Conservation (phyloP, 64 coral and sea anemone genomes). For the Stichodactyla helianthus region DNA sequence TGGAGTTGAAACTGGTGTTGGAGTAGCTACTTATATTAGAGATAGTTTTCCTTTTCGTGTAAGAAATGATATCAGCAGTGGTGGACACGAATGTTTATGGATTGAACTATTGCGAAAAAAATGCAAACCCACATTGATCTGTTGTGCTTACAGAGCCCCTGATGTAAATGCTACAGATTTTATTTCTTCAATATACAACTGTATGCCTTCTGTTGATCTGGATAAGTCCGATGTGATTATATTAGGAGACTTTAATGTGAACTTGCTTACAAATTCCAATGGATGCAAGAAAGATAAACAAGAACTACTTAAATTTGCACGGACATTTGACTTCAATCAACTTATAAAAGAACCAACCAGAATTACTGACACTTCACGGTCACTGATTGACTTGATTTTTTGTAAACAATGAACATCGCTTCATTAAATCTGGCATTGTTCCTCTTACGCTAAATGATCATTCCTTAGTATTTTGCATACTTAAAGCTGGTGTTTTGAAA, state of each 20-base stretch:
- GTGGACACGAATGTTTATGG: constrained; percentile 43
- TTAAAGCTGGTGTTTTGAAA: constrained; percentile 47
- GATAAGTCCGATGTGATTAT: constrained; percentile 35
- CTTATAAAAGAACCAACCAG: constrained; percentile 42
- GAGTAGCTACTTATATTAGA: constrained; percentile 24
- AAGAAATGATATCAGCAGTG: constrained; percentile 38
- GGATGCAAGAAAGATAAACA: constrained; percentile 45
- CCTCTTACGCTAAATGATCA: constrained; percentile 33
- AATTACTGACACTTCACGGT: constrained; percentile 35
- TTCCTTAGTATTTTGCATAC: constrained; percentile 5
- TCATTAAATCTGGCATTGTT: constrained; percentile 21
- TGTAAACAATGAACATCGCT: constrained; percentile 43
- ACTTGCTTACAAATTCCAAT: constrained; percentile 35
- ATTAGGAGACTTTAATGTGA: constrained; percentile 40
- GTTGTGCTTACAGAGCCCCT: constrained; percentile 47
- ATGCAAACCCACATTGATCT: constrained; percentile 49
- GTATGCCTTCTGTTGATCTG: constrained; percentile 13
- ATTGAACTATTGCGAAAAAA: constrained; percentile 32
- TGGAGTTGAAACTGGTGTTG: constrained; percentile 27
- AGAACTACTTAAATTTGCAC: constrained; percentile 26
- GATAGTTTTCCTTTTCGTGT: constrained; percentile 45
- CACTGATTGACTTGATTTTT: constrained; percentile 41
- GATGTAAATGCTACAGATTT: constrained; percentile 6
- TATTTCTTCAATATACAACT: constrained; percentile 25
- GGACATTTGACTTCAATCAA: constrained; percentile 11